Evolutionary conservation across 2,113 vertebrate species (phyloP).

Genomic region (Picathartes gymnocephalus): DNA sequence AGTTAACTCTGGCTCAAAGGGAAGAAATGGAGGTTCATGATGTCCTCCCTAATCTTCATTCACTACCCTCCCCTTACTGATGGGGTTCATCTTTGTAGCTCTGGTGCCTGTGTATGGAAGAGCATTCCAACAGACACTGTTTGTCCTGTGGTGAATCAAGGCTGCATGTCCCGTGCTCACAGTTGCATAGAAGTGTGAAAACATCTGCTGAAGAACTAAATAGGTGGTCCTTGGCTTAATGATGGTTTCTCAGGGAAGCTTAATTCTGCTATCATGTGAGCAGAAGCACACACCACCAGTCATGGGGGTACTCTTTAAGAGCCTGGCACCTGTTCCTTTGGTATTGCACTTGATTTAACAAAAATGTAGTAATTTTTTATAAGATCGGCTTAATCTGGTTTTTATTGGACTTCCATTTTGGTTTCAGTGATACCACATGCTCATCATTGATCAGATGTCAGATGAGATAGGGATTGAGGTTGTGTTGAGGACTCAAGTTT

Average conservation of each 20-base stretch:
- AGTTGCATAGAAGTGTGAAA: background rate
- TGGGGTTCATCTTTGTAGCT: background rate
- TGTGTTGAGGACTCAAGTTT: background rate
- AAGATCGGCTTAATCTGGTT: background rate
- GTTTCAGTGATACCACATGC: background rate
- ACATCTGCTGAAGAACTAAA: background rate
- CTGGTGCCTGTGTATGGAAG: background rate
- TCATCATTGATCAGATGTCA: accelerated
- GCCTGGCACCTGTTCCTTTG: background rate
- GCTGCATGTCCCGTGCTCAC: background rate
- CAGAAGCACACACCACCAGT: background rate
- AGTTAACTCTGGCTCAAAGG: background rate
- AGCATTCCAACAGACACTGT: background rate
- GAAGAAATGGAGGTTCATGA: background rate
- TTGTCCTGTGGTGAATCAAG: background rate
- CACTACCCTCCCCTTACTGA: accelerated
- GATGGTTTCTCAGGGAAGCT: background rate
- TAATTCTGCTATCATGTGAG: background rate
- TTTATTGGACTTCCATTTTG: background rate
- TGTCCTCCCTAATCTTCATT: background rate
- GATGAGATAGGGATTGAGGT: background rate
- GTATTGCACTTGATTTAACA: background rate
- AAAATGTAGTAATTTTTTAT: background rate
- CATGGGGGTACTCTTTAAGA: background rate
- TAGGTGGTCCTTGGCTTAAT: background rate